Evolutionary conservation across 2,797 vertebrate species (phyloP).

Genomic region (Vipera latastei): DNA sequence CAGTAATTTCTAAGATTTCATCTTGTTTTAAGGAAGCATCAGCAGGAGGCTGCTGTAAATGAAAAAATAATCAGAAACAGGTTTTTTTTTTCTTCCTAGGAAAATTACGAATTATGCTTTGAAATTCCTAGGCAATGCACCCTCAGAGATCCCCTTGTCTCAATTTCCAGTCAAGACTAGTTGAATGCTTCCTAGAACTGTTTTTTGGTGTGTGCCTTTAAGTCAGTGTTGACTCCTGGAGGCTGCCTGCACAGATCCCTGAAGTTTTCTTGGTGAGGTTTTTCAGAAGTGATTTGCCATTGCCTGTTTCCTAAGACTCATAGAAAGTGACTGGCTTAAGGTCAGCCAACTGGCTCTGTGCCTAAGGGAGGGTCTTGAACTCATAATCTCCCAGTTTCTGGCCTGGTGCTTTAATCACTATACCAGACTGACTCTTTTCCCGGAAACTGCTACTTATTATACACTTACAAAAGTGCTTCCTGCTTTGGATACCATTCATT

Average conservation of each 20-base stretch:
- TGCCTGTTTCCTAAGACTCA: not conserved
- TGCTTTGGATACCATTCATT: not conserved
- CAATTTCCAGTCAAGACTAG: not conserved
- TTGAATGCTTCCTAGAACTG: not conserved
- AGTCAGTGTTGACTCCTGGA: not conserved
- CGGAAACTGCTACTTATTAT: not conserved
- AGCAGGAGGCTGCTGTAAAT: not conserved
- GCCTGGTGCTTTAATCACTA: not conserved
- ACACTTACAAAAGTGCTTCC: not conserved
- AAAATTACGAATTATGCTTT: not conserved
- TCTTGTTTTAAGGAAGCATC: not conserved
- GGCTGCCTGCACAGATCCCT: not conserved
- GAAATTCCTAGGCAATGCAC: not conserved
- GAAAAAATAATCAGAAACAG: no score
- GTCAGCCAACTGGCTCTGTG: not conserved
- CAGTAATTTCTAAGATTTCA: not conserved
- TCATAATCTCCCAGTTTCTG: not conserved
- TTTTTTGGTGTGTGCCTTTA: not conserved
- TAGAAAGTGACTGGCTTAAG: not conserved
- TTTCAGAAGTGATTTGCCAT: not conserved
- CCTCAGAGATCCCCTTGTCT: not conserved
- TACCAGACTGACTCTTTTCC: not conserved
- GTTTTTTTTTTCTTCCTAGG: not conserved
- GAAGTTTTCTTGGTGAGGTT: not conserved
- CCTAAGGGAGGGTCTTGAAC: not conserved